Conservation (phyloP, 2,888 invertebrate species). For the Drepanosiphum platanoidis region DNA sequence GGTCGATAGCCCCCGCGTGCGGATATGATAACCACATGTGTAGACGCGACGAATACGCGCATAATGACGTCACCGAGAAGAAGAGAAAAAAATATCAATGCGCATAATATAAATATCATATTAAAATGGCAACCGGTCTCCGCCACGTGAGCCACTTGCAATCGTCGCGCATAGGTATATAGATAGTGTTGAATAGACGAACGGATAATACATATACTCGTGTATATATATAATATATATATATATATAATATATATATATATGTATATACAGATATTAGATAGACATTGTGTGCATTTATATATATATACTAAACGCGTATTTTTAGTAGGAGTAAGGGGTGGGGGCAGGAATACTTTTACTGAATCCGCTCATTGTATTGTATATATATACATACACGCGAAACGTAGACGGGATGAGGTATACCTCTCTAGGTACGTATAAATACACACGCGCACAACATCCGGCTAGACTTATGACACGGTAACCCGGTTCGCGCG, state of each 20-base stretch:
- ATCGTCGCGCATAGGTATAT: neutral
- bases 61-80: slow-evolving; percentile 29
- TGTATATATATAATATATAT: neutral
- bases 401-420: neutral
- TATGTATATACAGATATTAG: neutral
- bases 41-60: neutral
- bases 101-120: neutral
- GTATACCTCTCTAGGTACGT: neutral
- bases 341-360: slow-evolving; percentile 47
- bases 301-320: neutral
- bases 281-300: neutral
- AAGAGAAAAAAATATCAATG: slow-evolving; percentile 15
- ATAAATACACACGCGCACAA: slow-evolving; percentile 31
- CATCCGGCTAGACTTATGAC: slow-evolving; percentile 62
- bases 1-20: slow-evolving; percentile 31
- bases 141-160: slow-evolving; percentile 20
- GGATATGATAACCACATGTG: neutral
- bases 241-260: neutral
- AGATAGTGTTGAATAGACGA: neutral
- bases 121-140: slow-evolving; percentile 26
- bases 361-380: slow-evolving; percentile 46
- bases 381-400: neutral
- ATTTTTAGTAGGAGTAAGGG: neutral
- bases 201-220: neutral
- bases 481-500: slow-evolving; percentile 61